Conservation (phyloP, 2,113 vertebrate genomes). For the Solea senegalensis region DNA sequence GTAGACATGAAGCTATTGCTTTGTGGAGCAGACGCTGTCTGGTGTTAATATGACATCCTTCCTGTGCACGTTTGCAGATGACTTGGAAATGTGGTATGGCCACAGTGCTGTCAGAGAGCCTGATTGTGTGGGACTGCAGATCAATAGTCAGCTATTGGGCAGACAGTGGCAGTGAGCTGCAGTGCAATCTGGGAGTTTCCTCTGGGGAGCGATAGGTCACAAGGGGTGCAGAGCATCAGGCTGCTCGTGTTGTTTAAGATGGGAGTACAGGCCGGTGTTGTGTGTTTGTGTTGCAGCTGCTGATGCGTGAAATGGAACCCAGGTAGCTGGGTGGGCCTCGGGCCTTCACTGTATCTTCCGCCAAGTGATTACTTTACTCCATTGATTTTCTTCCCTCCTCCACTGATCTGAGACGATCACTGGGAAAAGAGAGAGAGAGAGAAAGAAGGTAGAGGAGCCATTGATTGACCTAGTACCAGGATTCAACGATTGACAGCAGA, state of each 20-base stretch:
- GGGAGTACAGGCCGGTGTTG: slow-evolving; percentile 65
- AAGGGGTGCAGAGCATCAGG: slow-evolving; percentile 38
- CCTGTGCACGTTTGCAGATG: slow-evolving; percentile 33
- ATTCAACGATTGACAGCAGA: slow-evolving; percentile 75
- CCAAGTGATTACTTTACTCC: slow-evolving; percentile 82
- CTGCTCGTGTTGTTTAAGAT: slow-evolving; percentile 74
- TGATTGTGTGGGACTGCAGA: slow-evolving; percentile 53
- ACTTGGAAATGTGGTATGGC: slow-evolving; percentile 60
- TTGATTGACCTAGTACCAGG: slow-evolving; percentile 75
- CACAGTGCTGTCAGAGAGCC: slow-evolving; percentile 38
- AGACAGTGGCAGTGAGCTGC: slow-evolving; percentile 62
- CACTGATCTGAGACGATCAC: slow-evolving; percentile 81
- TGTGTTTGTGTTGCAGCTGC: slow-evolving; percentile 80
- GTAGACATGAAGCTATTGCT: slow-evolving; percentile 13
- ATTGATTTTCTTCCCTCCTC: slow-evolving; percentile 81
- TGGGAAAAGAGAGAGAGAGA: slow-evolving; percentile 52
- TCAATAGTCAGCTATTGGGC: slow-evolving; percentile 66
- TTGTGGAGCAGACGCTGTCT: slow-evolving; percentile 32
- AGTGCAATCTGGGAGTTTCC: slow-evolving; percentile 77
- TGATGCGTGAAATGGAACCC: slow-evolving; percentile 84
- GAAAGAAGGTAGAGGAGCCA: slow-evolving; percentile 47
- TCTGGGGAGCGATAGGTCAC: slow-evolving; percentile 75
- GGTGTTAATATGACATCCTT: slow-evolving; percentile 22
- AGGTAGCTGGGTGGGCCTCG: slow-evolving; percentile 77
- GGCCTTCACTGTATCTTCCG: slow-evolving; percentile 79